Evolutionary conservation across 1,140 invertebrate species (phyloP), one percentile per base, ranked within the genome.

Genomic region (Lasioglossum albipes): DNA sequence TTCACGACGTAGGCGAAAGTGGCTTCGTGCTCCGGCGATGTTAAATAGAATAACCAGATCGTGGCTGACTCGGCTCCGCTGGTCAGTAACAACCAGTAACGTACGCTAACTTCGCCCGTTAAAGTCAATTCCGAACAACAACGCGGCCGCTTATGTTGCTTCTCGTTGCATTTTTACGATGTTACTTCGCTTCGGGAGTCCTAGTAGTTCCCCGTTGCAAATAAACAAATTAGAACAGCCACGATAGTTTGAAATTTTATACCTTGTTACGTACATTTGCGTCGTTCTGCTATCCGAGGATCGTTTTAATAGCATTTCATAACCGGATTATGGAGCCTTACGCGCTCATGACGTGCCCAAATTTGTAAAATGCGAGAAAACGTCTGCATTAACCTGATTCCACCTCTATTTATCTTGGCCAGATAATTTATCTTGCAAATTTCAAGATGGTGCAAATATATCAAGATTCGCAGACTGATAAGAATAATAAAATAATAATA

Each of bases 1-100:
- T 61, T 68, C 71, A 52, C 70, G 75, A 85, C 79, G 62, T 74
- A 71, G 79, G 74, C 79, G 84, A 85, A 85, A 85, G 83, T 84
- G 81, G 84, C 79, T 85, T 85, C 84, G 75, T 85, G 74, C 83
- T 71, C 70, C 61, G 70, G 54, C 72, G 79, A 85, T 74, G 84
- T 85, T 85, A 85, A 85, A 84, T 85, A 85, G 84, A 85, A 85
- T 85, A 85, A 85, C 84, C 84, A 85, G 84, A 85, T 85, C 84
- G 83, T 82, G 79, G 79, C 74, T 70, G 74, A 71, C 81, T 84
- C 27, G 79, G 76, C 66, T 82, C 45, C 74, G 54, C 71, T 74
- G 84, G 42, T 61, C 70, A 66, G 79, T 57, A 71, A 74, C 79
- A 54, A 71, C 69, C 79, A 82, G 84, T 84, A 81, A 84, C 79